phyloP scores from a whole-genome alignment of 1,140 invertebrate genomes.

The Arctopsyche grandis region DNA sequence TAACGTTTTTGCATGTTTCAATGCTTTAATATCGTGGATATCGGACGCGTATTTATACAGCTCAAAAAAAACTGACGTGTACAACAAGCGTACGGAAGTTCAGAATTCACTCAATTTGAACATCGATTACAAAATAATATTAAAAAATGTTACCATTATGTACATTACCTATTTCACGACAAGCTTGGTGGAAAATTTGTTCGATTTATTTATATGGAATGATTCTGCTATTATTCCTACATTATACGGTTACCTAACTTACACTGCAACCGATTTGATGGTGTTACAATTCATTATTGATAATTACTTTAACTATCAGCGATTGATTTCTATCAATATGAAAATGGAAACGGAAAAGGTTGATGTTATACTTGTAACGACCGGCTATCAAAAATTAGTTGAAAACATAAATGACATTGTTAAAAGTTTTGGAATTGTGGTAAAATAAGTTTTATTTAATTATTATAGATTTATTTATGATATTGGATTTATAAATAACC shows the following conservation, averaged over 20 bases:
- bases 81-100: not conserved
- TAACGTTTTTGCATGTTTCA: not conserved
- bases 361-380: not conserved
- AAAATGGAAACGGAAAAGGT: not conserved
- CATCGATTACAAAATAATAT: not conserved
- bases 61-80: not conserved
- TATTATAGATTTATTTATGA: not conserved
- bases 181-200: not conserved
- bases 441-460: not conserved
- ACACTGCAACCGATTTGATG: not conserved
- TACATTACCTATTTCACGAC: not conserved
- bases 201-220: not conserved
- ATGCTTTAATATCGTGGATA: not conserved
- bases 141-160: not conserved
- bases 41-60: not conserved
- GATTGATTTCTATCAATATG: not conserved
- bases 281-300: not conserved
- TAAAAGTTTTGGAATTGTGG: not conserved
- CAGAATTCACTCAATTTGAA: not conserved
- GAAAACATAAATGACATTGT: not conserved
- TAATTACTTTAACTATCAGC: constrained; percentile 8
- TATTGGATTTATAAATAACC: not conserved
- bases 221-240: not conserved
- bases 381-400: not conserved
- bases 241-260: not conserved